A percentile compares a stretch with the other conserved stretches of the same genome.
Conservation (phyloP, 2,113 vertebrate species). For the Pterophyllum scalare region DNA sequence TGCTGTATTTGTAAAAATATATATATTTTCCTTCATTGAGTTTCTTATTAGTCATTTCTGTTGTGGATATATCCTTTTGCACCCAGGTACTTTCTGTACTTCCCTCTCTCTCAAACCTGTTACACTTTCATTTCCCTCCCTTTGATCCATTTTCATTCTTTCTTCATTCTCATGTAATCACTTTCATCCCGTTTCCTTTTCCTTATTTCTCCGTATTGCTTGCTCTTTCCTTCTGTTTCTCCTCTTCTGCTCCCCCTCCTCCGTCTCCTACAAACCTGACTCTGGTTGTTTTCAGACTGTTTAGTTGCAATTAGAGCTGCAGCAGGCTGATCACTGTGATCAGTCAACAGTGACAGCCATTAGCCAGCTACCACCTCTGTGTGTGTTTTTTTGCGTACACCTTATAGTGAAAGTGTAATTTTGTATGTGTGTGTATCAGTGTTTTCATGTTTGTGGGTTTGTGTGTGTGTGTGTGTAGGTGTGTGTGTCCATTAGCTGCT, state of each 20-base stretch:
- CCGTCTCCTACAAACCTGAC: conserved; percentile 14
- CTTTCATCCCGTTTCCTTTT: conserved; percentile 26
- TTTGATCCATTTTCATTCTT: neutral
- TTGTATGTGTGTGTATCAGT: neutral
- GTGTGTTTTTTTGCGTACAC: conserved; percentile 12
- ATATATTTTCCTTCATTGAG: neutral
- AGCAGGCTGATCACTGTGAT: conserved; percentile 70
- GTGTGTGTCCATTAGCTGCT: conserved; percentile 89
- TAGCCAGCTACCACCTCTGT: conserved; percentile 52
- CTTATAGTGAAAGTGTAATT: conserved; percentile 15
- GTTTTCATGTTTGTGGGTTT: conserved; percentile 15
- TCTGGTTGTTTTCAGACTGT: conserved; percentile 66
- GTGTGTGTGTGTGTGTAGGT: conserved; percentile 18
- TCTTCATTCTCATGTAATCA: neutral
- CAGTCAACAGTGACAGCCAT: conserved; percentile 72
- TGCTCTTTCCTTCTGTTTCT: neutral
- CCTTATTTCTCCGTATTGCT: neutral
- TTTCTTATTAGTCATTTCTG: neutral
- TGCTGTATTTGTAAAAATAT: neutral
- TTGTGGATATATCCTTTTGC: neutral
- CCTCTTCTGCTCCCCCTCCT: neutral
- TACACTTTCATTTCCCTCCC: conserved; percentile 29
- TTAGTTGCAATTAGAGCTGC: conserved; percentile 70
- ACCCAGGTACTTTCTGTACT: neutral
- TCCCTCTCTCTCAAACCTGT: conserved; percentile 20